These are phyloP conservation scores for Tetragonisca angustula DNA, from an alignment of 2,888 invertebrate species.

Conservation along the genomic window DNA sequence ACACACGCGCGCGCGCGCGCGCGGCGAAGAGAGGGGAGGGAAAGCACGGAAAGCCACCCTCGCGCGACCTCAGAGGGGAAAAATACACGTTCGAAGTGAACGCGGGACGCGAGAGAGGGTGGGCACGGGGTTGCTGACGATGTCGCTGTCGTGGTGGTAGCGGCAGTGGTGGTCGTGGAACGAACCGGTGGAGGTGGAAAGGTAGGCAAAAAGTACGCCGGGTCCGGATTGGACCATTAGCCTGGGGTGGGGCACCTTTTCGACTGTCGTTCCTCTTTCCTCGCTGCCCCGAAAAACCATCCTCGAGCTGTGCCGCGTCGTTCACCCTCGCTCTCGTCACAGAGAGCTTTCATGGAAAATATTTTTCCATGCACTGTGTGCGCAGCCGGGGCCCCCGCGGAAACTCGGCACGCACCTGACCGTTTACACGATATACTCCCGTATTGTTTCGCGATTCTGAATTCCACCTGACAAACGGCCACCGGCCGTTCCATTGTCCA, in stretches of 20 bases:
- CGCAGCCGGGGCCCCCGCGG: constrained; percentile 37
- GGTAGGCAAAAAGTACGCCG: constrained; percentile 79
- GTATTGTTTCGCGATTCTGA: constrained; percentile 54
- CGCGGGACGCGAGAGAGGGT: constrained; percentile 64
- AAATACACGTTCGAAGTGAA: constrained; percentile 78
- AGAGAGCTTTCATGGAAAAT: constrained; percentile 53
- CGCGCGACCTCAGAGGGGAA: constrained; percentile 82
- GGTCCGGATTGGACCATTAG: constrained; percentile 78
- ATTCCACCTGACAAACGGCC: constrained; percentile 43
- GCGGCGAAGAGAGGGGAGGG: constrained; percentile 26
- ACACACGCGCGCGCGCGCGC: constrained; percentile 20
- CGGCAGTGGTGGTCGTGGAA: constrained; percentile 35
- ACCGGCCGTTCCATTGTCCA: background rate
- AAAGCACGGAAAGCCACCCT: constrained; percentile 73
- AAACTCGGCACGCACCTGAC: constrained; percentile 46
- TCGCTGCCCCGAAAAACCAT: constrained; percentile 65
- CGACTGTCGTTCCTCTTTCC: constrained; percentile 70
- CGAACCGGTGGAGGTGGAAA: constrained; percentile 61
- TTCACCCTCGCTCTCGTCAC: constrained; percentile 47
- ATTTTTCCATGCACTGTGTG: constrained; percentile 51
- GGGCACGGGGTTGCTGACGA: constrained; percentile 34
- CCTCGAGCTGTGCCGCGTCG: constrained; percentile 46
- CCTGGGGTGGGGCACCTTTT: constrained; percentile 76
- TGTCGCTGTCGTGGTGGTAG: constrained; percentile 44
- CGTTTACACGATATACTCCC: constrained; percentile 55